Base-by-base conservation (phyloP, 2,797 vertebrate species). In the Cynodonichthys magdalenae region DNA sequence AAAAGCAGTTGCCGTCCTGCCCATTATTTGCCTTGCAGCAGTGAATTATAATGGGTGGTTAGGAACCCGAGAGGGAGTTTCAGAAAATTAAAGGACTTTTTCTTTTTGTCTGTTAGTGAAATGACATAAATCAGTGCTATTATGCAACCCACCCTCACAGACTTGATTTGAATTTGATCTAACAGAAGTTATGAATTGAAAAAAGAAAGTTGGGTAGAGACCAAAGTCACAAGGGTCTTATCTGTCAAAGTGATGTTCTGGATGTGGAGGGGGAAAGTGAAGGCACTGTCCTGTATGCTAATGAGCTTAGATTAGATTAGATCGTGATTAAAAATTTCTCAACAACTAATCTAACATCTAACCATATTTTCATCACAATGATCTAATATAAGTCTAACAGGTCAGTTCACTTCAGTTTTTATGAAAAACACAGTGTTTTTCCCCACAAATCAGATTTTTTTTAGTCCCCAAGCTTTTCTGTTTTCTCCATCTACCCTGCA, bases 401-500 rank as follows among this genome's bases (percentile, higher is more conserved):
- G n/a, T n/a, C n/a, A n/a, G 11, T 36, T 15, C 15, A 44, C 15
- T 15, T 44, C 15, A 17, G 42, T 44, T 39, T 39, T 39, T 39
- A 39, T 39, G 36, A 12, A 39, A 39, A 39, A 4, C 11, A 12
- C 3, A 0, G 31, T 34, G 10, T 39, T 39, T 39, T 39, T 12
- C 36, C 4, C 36, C 11, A 39, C 11, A 39, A 39, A 39, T 39
- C 10, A 1, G 11, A 2, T 39, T 39, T 31, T 12, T 39, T 39
- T 39, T 11, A 12, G 34, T 12, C 36, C 2, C 9, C 12, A 12
- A 59, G 15, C 27, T 20, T 50, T 62, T 82, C 83, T 87, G 81
- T 77, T 83, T 80, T 82, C 74, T 87, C 75, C 77, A 78, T 87
- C 74, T 80, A 77, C 55, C 24, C 62, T 78, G 79, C 71, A 57